Conservation (phyloP, 1,140 invertebrate genomes). For the Theocolax elegans region DNA sequence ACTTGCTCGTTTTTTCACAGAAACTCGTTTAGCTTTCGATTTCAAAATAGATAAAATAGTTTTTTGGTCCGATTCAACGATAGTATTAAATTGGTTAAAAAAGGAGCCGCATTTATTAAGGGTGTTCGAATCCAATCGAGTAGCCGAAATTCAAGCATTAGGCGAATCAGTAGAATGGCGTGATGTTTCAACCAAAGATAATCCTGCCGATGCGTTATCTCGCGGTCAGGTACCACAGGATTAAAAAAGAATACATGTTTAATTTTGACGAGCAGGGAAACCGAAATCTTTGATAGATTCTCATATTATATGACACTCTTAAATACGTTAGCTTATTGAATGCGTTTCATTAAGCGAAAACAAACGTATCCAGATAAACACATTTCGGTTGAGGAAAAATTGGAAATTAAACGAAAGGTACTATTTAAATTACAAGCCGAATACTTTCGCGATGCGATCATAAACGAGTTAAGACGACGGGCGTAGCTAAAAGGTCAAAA, state of each 20-base stretch:
- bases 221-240: slow-evolving; percentile 27
- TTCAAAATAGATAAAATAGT: too few species aligned
- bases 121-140: slow-evolving; percentile 48
- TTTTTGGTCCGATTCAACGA: too few species aligned
- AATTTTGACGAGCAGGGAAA: not conserved
- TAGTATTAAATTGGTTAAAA: too few species aligned
- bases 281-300: not conserved
- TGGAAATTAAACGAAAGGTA: not conserved
- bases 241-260: not conserved
- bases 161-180: slow-evolving; percentile 40
- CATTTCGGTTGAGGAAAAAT: too few species aligned
- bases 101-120: too few species aligned
- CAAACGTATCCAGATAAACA: not conserved
- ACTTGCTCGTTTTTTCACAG: too few species aligned
- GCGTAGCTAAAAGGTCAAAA: not conserved
- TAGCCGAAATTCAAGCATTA: slow-evolving; percentile 45
- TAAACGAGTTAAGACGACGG: too few species aligned
- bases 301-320: not conserved
- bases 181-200: too few species aligned
- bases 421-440: not conserved
- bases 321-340: not conserved
- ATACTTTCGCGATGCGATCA: not conserved
- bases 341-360: not conserved
- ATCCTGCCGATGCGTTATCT: too few species aligned
- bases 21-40: too few species aligned